These are phyloP conservation scores for Pluvialis apricaria DNA, from an alignment of 2,113 vertebrate genomes.

Conservation along the genomic window DNA sequence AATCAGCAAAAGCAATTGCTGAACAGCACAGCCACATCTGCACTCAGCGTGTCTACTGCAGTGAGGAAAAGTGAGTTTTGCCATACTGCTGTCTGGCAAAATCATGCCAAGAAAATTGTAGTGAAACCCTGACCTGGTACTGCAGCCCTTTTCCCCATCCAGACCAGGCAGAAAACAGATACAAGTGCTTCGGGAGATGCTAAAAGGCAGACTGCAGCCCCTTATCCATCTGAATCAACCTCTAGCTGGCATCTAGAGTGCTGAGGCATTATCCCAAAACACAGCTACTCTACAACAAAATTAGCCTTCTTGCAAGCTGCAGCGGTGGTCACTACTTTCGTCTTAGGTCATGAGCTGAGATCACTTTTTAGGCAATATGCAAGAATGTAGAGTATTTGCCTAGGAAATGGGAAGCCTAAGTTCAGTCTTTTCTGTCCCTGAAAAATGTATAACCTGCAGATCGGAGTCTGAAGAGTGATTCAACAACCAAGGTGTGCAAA, in stretches of 20 bases:
- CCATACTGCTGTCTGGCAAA: not conserved
- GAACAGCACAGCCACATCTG: not conserved
- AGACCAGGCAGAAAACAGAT: not conserved
- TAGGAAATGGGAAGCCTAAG: not conserved
- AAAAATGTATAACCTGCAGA: not conserved
- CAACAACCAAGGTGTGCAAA: not conserved
- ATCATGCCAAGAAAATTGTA: not conserved
- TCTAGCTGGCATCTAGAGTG: not conserved
- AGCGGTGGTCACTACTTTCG: not conserved
- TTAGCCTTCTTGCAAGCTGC: not conserved
- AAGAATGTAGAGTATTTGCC: not conserved
- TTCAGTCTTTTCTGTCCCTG: not conserved
- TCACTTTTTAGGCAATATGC: not conserved
- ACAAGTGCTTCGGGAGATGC: not conserved
- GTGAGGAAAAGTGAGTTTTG: not conserved
- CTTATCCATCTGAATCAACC: not conserved
- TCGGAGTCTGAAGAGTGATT: not conserved
- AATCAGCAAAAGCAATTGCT: not conserved
- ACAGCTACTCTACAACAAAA: not conserved
- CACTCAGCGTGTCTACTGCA: not conserved
- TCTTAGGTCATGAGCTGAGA: not conserved
- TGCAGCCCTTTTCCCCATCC: not conserved
- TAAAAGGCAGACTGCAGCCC: not conserved
- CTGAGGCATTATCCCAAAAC: not conserved
- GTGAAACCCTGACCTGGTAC: not conserved